Conservation (phyloP, 2,113 vertebrate genomes). For the Paramormyrops kingsleyae region DNA sequence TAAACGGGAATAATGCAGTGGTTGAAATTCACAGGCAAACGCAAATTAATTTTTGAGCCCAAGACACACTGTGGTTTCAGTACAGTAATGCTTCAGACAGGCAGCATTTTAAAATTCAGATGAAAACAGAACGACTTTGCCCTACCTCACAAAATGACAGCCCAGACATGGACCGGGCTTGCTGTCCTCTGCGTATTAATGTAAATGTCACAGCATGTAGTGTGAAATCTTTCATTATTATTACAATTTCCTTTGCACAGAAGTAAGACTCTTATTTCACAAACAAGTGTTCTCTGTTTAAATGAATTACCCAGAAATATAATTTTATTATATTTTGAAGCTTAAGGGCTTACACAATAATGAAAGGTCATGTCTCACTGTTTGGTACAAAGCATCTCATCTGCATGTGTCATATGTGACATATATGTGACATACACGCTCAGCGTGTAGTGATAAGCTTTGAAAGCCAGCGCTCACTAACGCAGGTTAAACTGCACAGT, state of each 20-base stretch:
- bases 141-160: background rate
- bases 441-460: background rate
- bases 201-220: background rate
- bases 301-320: background rate
- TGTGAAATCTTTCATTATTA: background rate
- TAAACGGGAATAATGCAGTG: background rate
- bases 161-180: background rate
- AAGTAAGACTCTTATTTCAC: background rate
- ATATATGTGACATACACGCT: background rate
- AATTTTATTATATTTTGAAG: background rate
- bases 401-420: background rate
- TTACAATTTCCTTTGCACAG: background rate
- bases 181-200: background rate
- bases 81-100: background rate
- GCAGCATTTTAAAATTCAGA: slow-evolving; percentile 6
- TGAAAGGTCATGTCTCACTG: background rate
- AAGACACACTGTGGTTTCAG: background rate
- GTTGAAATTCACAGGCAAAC: background rate
- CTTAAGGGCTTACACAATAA: background rate
- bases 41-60: background rate
- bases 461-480: slow-evolving; percentile 21
- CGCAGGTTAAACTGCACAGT: slow-evolving; percentile 22
- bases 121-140: background rate
- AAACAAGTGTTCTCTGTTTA: background rate
- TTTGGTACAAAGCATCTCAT: background rate